A percentile compares a stretch with the other conserved stretches of the same genome.
phyloP scores from a whole-genome alignment of 2,797 vertebrate genomes.

The Sebastes diploproa region DNA sequence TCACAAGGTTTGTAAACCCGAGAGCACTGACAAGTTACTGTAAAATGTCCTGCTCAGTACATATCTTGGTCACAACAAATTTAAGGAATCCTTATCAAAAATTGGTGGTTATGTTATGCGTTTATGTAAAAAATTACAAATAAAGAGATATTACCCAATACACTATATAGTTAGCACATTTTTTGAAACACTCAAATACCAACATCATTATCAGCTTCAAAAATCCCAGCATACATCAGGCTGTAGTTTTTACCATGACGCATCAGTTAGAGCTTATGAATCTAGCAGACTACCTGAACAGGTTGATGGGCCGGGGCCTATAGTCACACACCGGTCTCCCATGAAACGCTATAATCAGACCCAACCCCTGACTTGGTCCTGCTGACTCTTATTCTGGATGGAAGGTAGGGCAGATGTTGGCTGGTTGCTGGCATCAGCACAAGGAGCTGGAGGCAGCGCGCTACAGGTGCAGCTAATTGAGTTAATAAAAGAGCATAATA shows the following conservation, averaged over 20 bases:
- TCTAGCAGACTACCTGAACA: background rate
- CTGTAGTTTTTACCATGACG: background rate
- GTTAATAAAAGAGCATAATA: background rate
- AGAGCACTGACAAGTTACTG: no score
- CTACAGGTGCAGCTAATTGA: constrained; percentile 27
- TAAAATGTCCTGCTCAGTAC: no score
- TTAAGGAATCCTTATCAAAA: background rate
- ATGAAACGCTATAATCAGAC: background rate
- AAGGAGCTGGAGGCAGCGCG: background rate
- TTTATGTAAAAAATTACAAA: background rate
- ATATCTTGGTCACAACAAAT: background rate
- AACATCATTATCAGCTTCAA: background rate
- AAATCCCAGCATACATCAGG: background rate
- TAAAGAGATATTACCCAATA: background rate
- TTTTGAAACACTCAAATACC: background rate
- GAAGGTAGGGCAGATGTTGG: no score
- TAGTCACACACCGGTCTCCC: background rate
- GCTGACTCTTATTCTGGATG: background rate
- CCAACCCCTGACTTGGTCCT: background rate
- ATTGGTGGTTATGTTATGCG: background rate
- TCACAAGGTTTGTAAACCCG: no score
- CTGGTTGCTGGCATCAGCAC: background rate
- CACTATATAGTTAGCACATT: background rate
- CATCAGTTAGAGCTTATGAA: background rate
- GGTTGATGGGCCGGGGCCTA: no score